A percentile compares a stretch with the other conserved stretches of the same genome.
Conservation (phyloP, 2,113 vertebrate genomes). For the Dipodomys stephensi region DNA sequence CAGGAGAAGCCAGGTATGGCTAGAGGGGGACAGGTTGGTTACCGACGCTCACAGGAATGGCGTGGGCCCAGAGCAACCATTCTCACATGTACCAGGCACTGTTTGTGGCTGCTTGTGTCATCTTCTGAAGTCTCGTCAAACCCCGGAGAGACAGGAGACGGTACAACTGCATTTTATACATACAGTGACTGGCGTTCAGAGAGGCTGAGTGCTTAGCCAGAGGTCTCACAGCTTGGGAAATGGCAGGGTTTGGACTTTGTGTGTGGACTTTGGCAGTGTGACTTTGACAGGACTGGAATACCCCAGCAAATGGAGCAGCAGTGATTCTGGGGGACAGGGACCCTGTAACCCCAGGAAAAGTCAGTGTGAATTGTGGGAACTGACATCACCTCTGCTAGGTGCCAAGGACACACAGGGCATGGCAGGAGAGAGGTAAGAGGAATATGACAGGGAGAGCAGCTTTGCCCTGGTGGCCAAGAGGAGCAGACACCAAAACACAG, state of each 20-base stretch:
- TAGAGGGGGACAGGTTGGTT: rapidly evolving
- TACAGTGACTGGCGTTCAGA: neutral
- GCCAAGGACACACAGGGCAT: neutral
- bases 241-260: neutral
- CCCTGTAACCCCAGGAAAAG: neutral
- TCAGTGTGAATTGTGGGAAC: neutral
- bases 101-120: rapidly evolving
- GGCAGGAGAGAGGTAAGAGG: neutral
- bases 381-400: neutral
- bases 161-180: neutral
- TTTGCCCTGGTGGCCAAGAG: neutral
- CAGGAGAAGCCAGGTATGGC: neutral
- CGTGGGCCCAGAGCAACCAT: neutral
- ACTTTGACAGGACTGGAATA: neutral
- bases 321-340: neutral
- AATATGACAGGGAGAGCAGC: neutral
- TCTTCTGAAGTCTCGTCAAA: neutral
- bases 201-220: neutral
- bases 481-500: neutral
- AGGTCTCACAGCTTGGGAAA: neutral
- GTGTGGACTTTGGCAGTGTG: neutral
- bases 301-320: neutral
- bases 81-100: neutral
- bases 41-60: rapidly evolving
- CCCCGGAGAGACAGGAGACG: neutral